Percentiles rank a stretch among this genome's conserved stretches.
Evolutionary conservation across 2,797 vertebrate genomes (phyloP).

Genomic region (Zenarchopterus dispar): DNA sequence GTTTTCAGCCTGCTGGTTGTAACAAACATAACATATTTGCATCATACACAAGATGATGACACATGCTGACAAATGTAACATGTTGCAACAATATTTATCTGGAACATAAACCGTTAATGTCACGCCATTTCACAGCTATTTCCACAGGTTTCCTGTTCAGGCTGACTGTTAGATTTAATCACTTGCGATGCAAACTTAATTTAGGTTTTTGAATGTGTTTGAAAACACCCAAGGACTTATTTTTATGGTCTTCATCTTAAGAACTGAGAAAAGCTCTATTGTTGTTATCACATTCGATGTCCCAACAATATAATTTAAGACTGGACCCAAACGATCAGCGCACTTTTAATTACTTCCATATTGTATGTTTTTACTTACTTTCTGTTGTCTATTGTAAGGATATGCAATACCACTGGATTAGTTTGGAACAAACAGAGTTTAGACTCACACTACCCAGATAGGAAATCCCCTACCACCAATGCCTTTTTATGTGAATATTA

Average conservation of each 20-base stretch:
- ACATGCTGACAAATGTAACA: constrained; percentile 46
- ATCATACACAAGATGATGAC: constrained; percentile 59
- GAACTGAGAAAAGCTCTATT: too few species aligned
- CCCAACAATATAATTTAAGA: too few species aligned
- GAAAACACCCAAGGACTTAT: neutral
- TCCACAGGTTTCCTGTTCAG: neutral
- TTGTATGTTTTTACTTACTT: too few species aligned
- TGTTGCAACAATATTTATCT: constrained; percentile 8
- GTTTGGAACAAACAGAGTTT: too few species aligned
- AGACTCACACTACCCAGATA: too few species aligned
- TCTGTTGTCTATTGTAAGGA: too few species aligned
- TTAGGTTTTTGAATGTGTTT: neutral
- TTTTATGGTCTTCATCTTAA: neutral
- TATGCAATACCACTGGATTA: too few species aligned
- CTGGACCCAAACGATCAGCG: too few species aligned
- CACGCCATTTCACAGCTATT: neutral
- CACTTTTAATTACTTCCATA: too few species aligned
- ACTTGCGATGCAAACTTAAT: neutral
- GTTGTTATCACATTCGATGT: too few species aligned
- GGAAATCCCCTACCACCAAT: too few species aligned
- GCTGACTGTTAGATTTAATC: neutral
- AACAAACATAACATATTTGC: constrained; percentile 47
- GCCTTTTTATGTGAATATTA: too few species aligned
- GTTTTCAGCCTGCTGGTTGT: constrained; percentile 28
- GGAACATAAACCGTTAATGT: constrained; percentile 6